Base-by-base conservation (phyloP, 2,888 invertebrate species). In the Hanleya hanleyi region DNA sequence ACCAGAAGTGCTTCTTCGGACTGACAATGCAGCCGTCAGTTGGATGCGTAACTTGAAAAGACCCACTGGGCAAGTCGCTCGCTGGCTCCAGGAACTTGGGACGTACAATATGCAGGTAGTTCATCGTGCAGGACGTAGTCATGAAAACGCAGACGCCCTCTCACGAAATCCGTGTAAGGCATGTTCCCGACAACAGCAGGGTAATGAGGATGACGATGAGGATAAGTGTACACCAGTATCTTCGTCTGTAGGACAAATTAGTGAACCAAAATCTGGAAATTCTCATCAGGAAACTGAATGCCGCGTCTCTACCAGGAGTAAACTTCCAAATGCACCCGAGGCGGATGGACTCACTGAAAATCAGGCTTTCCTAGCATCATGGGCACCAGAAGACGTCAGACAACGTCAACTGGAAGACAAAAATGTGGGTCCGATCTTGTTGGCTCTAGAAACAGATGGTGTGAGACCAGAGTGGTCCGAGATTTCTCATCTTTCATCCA, bases 1-100 rank as follows among this genome's bases (percentile, higher is more conserved):
- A 9, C n/a, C 12, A 51, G 51, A 9, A 51, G 26, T 51, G 7
- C 22, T n/a, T 7, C 51, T 51, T 51, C 51, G 51, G 7, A 51
- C 51, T 12, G 51, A 51, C 51, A 51, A 51, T 51, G 51, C 51
- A n/a, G 51, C 51, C 22, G 51, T 51, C 12, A 51, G 51, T 51
- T 51, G 51, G 51, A 51, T 51, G 51, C 12, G 26, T 7, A 51
- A 51, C 22, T 51, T 51, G 26, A 51, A 22, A 26, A 51, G 51
- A 51, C 51, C 51, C 12, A 51, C 51, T n/a, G 51, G 51, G 12
- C 51, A 51, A 22, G 51, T 51, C 9, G 26, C 51, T 51, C 51
- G 51, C 7, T 51, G 51, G 51, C 22, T 51, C 9, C 51, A 51
- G 51, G 51, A 51, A 51, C 26, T 51, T 12, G 51, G 22, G 22